Percentiles rank a stretch among this genome's conserved stretches.
These are phyloP conservation scores for Thomomys bottae DNA, from an alignment of 2,113 vertebrate species.

Conservation along the genomic window DNA sequence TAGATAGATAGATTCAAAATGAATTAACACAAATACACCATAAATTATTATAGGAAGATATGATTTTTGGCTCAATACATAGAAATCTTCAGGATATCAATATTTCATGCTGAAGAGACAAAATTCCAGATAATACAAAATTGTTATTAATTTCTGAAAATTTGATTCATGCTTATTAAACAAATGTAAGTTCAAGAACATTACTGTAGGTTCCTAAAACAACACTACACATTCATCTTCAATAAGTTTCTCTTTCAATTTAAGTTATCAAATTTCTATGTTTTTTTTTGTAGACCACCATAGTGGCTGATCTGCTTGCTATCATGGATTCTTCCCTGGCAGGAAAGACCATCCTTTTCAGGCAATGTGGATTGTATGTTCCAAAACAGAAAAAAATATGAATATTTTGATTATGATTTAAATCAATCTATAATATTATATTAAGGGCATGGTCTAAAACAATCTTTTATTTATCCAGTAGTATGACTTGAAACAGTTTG, in stretches of 20 bases:
- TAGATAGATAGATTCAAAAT: too few relatives aligned
- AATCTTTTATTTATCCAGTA: too few relatives aligned
- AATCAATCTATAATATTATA: too few relatives aligned
- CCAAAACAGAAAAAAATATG: too few relatives aligned
- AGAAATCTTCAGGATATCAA: background rate
- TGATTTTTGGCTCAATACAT: background rate
- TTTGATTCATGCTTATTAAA: background rate
- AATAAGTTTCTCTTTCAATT: background rate
- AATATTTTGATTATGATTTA: too few relatives aligned
- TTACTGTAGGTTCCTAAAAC: too few relatives aligned
- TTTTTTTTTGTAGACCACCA: background rate
- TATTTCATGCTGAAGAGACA: background rate
- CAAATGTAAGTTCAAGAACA: background rate
- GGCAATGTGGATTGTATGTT: too few relatives aligned
- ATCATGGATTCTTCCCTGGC: background rate
- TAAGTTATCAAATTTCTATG: background rate
- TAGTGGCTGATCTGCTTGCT: background rate
- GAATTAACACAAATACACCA: too few relatives aligned
- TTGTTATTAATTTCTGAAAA: slow-evolving; percentile 5
- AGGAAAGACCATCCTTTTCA: too few relatives aligned
- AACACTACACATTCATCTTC: background rate
- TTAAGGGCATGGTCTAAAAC: too few relatives aligned
- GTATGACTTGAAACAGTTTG: too few relatives aligned
- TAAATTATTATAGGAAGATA: background rate
- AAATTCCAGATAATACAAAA: background rate